Conservation (phyloP, 1,140 invertebrate genomes). For the Diprion similis region DNA sequence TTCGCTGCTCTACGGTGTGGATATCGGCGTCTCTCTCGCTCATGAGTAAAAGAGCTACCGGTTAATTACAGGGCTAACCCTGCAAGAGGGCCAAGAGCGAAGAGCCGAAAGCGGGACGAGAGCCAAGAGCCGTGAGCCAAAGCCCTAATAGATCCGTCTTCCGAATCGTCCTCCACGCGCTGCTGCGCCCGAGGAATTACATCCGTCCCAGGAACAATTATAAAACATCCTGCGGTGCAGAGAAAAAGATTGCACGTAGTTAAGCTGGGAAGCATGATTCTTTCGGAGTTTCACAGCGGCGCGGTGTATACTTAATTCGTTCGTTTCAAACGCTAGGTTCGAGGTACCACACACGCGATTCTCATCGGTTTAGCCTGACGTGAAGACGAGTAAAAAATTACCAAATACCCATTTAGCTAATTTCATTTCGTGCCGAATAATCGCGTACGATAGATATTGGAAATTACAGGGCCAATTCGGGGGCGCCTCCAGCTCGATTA, state of each 20-base stretch:
- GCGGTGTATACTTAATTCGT: too few relatives aligned
- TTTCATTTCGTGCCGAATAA: too few relatives aligned
- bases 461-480: too few relatives aligned
- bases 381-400: too few relatives aligned
- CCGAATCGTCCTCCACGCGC: slow-evolving; percentile 1
- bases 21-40: slow-evolving; percentile 25
- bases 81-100: slow-evolving; percentile 33
- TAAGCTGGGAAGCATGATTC: too few relatives aligned
- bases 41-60: slow-evolving; percentile 58
- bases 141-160: slow-evolving; percentile 55
- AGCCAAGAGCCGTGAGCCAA: slow-evolving; percentile 30
- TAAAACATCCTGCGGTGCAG: neutral
- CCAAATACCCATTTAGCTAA: too few relatives aligned
- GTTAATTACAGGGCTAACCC: slow-evolving; percentile 60
- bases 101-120: slow-evolving; percentile 9
- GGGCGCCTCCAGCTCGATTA: too few relatives aligned
- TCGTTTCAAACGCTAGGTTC: too few relatives aligned
- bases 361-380: too few relatives aligned
- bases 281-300: too few relatives aligned
- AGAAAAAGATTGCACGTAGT: neutral
- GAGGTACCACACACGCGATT: too few relatives aligned
- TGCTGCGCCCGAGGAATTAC: neutral
- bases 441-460: too few relatives aligned
- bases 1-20: slow-evolving; percentile 25
- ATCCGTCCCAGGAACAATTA: neutral